phyloP scores from a whole-genome alignment of 2,113 vertebrate genomes.

The Nipponia nippon region DNA sequence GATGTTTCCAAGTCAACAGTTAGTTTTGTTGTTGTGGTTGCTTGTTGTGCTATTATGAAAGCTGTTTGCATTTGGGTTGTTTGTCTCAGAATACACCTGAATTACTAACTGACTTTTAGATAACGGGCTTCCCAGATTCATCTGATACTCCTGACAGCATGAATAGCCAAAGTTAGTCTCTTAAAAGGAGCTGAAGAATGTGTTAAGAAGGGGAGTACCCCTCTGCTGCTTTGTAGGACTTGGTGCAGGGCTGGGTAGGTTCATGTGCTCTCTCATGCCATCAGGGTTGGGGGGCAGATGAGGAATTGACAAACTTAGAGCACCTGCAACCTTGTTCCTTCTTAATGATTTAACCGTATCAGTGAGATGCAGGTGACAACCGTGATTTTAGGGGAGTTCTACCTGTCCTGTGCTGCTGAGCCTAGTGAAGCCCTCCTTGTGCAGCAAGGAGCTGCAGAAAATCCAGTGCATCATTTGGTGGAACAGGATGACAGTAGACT shows the following conservation, averaged over 20 bases:
- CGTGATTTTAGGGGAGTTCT: neutral
- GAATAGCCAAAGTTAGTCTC: neutral
- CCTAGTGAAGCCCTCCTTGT: neutral
- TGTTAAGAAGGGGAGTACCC: neutral
- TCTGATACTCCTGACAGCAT: neutral
- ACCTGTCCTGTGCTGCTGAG: neutral
- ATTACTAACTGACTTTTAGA: neutral
- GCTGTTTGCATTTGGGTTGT: neutral
- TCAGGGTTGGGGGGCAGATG: neutral
- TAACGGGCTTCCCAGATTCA: neutral
- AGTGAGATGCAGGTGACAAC: neutral
- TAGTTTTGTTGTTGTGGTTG: neutral
- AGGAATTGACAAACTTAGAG: neutral
- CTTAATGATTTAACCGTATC: neutral
- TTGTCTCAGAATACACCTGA: neutral
- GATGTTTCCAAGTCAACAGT: neutral
- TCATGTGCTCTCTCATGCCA: neutral
- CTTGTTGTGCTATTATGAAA: neutral
- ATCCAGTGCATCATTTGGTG: neutral
- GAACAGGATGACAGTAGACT: neutral
- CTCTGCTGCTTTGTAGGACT: neutral
- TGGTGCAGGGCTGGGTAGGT: neutral
- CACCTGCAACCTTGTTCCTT: neutral
- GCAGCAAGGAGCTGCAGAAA: neutral
- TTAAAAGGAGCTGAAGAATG: neutral